Evolutionary conservation across 1,140 invertebrate species (phyloP).

Genomic region (Cydia amplana): DNA sequence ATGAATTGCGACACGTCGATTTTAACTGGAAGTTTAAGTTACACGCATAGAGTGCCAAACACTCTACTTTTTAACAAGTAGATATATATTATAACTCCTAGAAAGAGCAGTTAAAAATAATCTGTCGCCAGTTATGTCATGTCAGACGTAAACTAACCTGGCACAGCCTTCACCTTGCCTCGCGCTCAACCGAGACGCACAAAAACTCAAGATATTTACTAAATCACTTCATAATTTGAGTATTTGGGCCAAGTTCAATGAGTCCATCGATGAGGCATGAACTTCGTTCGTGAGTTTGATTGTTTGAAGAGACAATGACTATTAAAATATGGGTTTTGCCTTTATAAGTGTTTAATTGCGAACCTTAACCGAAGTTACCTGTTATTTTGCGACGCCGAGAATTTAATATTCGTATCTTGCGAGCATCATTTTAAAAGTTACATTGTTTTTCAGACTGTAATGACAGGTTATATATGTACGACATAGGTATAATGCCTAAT

Average conservation of each 20-base stretch:
- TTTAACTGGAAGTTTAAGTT: too few species aligned
- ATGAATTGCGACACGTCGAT: too few species aligned
- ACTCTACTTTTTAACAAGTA: too few species aligned
- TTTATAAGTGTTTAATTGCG: background rate
- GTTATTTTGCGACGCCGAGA: background rate
- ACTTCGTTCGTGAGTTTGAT: conserved; percentile 12
- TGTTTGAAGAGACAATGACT: conserved; percentile 13
- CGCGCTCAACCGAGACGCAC: conserved; percentile 51
- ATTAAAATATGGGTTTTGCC: background rate
- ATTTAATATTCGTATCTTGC: background rate
- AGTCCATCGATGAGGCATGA: conserved; percentile 37
- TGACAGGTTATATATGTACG: background rate
- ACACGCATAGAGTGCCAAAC: too few species aligned
- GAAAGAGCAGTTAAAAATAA: background rate
- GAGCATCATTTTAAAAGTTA: background rate
- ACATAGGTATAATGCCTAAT: too few species aligned
- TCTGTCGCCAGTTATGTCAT: conserved; percentile 30
- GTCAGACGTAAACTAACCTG: background rate
- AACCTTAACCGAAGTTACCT: background rate
- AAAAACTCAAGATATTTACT: conserved; percentile 58
- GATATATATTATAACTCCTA: too few species aligned
- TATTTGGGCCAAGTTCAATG: conserved; percentile 67
- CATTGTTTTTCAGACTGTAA: background rate
- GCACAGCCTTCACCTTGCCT: conserved; percentile 61
- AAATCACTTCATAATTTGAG: conserved; percentile 29